Evolutionary conservation across 2,113 vertebrate genomes (phyloP).

Genomic region (Elephantulus edwardii): DNA sequence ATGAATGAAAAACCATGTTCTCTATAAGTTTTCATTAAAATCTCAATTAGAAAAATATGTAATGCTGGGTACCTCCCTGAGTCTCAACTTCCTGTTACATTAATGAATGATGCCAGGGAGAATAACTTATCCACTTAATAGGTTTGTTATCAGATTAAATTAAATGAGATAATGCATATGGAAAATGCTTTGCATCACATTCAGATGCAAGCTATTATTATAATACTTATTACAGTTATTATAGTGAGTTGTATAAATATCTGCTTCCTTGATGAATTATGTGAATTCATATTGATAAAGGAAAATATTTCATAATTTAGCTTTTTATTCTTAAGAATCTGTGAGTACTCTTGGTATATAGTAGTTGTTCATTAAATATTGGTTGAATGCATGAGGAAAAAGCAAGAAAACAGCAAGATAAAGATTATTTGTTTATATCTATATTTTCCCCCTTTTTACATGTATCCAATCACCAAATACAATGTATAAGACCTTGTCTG

Average conservation of each 20-base stretch:
- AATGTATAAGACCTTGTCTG: neutral
- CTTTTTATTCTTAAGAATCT: neutral
- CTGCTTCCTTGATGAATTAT: neutral
- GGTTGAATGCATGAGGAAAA: neutral
- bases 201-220: neutral
- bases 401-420: neutral
- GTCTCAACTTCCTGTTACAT: neutral
- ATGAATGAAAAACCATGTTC: too few relatives aligned
- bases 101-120: neutral
- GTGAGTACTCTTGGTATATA: neutral
- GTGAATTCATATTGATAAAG: neutral
- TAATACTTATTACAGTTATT: neutral
- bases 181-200: constrained; percentile 5
- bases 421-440: neutral
- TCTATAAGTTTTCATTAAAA: too few relatives aligned
- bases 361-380: constrained; percentile 35
- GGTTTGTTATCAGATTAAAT: constrained; percentile 23
- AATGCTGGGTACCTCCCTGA: neutral
- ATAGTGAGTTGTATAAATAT: neutral
- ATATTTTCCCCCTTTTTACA: neutral
- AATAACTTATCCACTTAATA: constrained; percentile 21
- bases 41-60: too few relatives aligned
- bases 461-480: neutral
- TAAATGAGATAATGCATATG: neutral
- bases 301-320: neutral